Conservation (phyloP, 2,888 invertebrate species). For the Cryptocheilus praepositus region DNA sequence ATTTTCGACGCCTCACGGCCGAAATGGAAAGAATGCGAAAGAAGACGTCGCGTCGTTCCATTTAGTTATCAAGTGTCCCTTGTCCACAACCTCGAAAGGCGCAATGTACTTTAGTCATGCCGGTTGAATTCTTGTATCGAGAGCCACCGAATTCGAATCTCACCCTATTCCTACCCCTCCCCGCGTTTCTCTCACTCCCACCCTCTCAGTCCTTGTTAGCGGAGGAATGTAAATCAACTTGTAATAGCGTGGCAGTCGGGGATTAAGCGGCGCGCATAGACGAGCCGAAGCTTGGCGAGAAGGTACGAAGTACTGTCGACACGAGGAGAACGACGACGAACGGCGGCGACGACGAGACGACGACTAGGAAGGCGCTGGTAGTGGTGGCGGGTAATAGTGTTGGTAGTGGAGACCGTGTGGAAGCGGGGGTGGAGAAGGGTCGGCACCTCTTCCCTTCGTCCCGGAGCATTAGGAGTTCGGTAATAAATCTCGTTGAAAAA, state of each 20-base stretch:
- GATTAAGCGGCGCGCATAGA: conserved; percentile 50
- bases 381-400: conserved; percentile 28
- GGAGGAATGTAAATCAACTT: conserved; percentile 53
- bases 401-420: conserved; percentile 21
- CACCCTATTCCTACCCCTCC: conserved; percentile 18
- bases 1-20: no score
- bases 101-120: no score
- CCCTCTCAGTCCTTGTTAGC: conserved; percentile 47
- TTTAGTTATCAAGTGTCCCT: no score
- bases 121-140: conserved; percentile 9
- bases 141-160: conserved; percentile 32
- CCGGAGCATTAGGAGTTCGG: conserved; percentile 70
- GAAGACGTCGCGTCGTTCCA: no score
- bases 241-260: conserved; percentile 50
- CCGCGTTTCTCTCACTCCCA: conserved; percentile 13
- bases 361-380: conserved; percentile 20
- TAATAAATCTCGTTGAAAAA: conserved; percentile 73
- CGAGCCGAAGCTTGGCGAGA: conserved; percentile 33
- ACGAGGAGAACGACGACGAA: conserved; percentile 21
- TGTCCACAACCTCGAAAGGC: no score
- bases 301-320: conserved; percentile 37
- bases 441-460: conserved; percentile 52
- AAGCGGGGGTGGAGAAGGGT: conserved; percentile 37
- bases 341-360: conserved; percentile 17
- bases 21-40: no score